Evolutionary conservation across 2,113 vertebrate genomes (phyloP).

Genomic region (Columbina picui): DNA sequence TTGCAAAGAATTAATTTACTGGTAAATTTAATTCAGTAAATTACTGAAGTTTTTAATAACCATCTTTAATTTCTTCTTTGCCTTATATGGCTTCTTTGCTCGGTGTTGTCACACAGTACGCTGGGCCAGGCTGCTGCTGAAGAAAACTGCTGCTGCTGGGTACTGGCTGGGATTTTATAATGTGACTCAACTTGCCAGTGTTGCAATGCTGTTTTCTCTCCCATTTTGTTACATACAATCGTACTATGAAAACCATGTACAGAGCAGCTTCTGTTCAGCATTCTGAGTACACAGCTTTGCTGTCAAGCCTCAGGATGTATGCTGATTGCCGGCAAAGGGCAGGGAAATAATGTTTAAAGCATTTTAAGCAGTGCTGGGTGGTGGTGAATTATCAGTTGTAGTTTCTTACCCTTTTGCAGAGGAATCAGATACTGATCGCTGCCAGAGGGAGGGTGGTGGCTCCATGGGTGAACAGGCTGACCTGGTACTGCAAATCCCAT

Average conservation of each 20-base stretch:
- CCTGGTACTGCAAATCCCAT: not conserved
- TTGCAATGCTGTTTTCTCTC: slow-evolving; percentile 6
- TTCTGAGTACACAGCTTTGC: slow-evolving; percentile 26
- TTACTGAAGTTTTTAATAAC: not conserved
- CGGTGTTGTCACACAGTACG: not conserved
- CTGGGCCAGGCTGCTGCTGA: not conserved
- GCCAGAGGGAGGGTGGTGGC: not conserved
- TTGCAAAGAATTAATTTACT: not conserved
- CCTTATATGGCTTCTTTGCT: not conserved
- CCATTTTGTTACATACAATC: slow-evolving; percentile 4
- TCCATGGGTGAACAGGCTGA: not conserved
- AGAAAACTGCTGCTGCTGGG: not conserved
- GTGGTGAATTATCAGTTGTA: not conserved
- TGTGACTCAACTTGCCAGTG: not conserved
- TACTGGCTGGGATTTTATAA: not conserved
- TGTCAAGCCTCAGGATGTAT: not conserved
- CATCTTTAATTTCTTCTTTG: slow-evolving; percentile 1
- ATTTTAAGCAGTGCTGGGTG: not conserved
- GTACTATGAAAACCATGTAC: not conserved
- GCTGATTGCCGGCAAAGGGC: slow-evolving; percentile 13
- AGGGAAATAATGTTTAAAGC: slow-evolving; percentile 5
- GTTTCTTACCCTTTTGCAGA: not conserved
- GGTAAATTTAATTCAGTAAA: slow-evolving; percentile 7
- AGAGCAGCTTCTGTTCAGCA: not conserved
- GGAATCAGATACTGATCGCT: not conserved